Percentiles rank a stretch among this genome's conserved stretches.
phyloP scores from a whole-genome alignment of 2,113 vertebrate species.

The Caretta caretta region DNA sequence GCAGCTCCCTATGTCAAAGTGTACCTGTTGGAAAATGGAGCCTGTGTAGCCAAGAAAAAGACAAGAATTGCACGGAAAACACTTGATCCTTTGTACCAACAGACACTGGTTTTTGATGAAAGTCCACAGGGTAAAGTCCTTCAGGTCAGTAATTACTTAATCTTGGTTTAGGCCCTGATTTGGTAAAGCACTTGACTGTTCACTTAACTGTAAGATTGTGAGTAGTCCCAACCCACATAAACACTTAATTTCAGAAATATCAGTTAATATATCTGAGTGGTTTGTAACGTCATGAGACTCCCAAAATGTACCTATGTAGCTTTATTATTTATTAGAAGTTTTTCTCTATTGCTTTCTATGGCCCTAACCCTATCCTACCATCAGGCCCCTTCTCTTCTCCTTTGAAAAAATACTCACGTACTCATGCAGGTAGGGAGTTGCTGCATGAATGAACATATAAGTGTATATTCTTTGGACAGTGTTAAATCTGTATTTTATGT shows the following conservation, averaged over 20 bases:
- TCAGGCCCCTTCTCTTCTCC: neutral
- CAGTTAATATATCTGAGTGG: neutral
- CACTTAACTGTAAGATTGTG: slow-evolving; percentile 2
- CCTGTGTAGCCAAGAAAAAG: slow-evolving; percentile 98
- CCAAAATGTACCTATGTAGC: neutral
- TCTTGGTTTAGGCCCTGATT: slow-evolving; percentile 11
- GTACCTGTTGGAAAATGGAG: slow-evolving; percentile 96
- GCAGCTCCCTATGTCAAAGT: slow-evolving; percentile 98
- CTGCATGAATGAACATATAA: neutral
- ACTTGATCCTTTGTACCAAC: slow-evolving; percentile 97
- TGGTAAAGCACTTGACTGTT: neutral
- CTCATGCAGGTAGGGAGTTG: neutral
- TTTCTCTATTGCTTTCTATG: neutral
- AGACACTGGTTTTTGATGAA: slow-evolving; percentile 95
- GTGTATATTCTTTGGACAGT: neutral
- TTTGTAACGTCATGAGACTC: neutral
- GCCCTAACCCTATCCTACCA: neutral
- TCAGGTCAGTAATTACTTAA: slow-evolving; percentile 86
- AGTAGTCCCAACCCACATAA: neutral
- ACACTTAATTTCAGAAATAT: slow-evolving; percentile 37
- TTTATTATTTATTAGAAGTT: slow-evolving; percentile 6
- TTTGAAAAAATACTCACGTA: neutral
- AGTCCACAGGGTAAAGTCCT: slow-evolving; percentile 98
- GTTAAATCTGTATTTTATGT: slow-evolving; percentile 53
- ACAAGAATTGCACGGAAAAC: slow-evolving; percentile 99